These are phyloP conservation scores for Rugalucina vietnamica DNA, from an alignment of 2,888 invertebrate species.

Conservation along the genomic window DNA sequence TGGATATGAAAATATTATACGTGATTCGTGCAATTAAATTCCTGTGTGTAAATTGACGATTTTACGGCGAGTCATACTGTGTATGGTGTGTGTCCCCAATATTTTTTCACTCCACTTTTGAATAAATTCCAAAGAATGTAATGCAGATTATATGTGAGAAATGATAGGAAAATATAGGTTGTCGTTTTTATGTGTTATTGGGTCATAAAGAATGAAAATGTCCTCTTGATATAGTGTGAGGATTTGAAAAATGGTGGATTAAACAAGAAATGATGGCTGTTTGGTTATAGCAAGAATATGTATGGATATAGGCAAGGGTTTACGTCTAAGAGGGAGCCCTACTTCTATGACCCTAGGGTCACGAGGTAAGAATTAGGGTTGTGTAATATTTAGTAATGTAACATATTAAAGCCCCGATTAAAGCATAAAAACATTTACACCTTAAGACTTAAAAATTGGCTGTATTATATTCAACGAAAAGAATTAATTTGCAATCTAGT, in stretches of 20 bases:
- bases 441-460: no score
- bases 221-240: neutral
- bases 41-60: neutral
- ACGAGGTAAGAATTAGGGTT: conserved; percentile 68
- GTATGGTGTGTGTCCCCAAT: neutral
- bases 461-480: no score
- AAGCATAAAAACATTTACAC: no score
- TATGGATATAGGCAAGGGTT: conserved; percentile 62
- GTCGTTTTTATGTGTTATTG: neutral
- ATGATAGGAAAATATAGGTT: neutral
- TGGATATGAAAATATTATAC: neutral
- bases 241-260: conserved; percentile 3
- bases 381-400: neutral
- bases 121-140: neutral
- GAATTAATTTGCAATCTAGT: no score
- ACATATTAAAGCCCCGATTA: no score
- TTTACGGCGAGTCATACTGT: no score
- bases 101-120: no score
- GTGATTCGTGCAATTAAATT: neutral
- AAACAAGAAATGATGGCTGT: neutral
- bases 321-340: conserved; percentile 73
- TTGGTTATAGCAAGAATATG: conserved; percentile 22
- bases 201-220: neutral
- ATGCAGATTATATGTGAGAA: neutral
- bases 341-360: conserved; percentile 77